Conservation (phyloP, 2,797 vertebrate genomes). For the Bradypus variegatus region DNA sequence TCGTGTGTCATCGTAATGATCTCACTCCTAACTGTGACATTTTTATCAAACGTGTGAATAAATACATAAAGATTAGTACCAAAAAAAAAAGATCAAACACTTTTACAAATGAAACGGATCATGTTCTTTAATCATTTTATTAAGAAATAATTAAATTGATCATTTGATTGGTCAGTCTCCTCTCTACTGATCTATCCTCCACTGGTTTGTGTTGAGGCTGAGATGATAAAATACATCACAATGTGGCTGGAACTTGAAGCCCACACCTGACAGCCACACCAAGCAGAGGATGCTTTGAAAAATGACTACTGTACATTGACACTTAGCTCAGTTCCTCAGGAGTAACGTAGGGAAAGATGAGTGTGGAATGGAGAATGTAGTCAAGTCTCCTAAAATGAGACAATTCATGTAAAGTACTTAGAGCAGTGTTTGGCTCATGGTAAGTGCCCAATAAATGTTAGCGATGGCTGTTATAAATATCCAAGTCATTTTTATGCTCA, state of each 20-base stretch:
- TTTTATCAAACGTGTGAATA: slow-evolving; percentile 67
- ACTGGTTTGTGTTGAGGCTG: background rate
- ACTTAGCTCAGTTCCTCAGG: background rate
- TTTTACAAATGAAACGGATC: background rate
- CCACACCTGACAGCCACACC: background rate
- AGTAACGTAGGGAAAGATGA: background rate
- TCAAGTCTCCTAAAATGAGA: background rate
- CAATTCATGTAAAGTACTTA: background rate
- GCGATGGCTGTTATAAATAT: background rate
- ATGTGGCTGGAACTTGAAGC: background rate
- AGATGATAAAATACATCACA: background rate
- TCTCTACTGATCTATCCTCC: background rate
- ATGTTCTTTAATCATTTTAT: background rate
- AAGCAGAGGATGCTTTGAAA: background rate
- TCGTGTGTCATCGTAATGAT: slow-evolving; percentile 45
- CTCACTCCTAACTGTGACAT: slow-evolving; percentile 56
- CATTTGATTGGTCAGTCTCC: background rate
- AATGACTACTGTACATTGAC: background rate
- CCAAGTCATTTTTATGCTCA: background rate
- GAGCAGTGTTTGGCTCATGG: background rate
- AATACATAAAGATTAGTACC: slow-evolving; percentile 60
- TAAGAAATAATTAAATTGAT: background rate
- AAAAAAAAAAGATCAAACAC: background rate
- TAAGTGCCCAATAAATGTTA: background rate
- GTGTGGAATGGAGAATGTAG: background rate